A percentile compares a stretch with the other conserved stretches of the same genome.
Evolutionary conservation across 2,113 vertebrate species (phyloP).

Genomic region (Paradoxurus hermaphroditus): DNA sequence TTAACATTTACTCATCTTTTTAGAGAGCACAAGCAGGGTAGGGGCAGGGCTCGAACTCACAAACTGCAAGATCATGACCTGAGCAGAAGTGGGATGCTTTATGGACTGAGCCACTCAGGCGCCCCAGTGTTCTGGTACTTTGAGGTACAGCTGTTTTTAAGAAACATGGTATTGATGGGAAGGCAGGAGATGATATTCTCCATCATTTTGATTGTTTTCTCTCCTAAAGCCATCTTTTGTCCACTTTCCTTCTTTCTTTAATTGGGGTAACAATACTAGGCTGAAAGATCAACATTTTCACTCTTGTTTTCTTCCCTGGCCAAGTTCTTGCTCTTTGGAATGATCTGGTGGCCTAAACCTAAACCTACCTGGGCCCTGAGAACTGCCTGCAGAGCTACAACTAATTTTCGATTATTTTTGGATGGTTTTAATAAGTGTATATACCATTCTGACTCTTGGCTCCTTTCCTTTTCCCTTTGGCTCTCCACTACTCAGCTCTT

Average conservation of each 20-base stretch:
- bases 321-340: slow-evolving; percentile 1
- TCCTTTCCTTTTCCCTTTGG: neutral
- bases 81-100: too few species aligned
- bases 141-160: slow-evolving; percentile 7
- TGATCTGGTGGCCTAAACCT: neutral
- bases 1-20: too few species aligned
- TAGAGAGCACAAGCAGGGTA: too few species aligned
- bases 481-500: neutral
- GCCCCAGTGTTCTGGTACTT: neutral
- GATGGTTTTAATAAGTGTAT: neutral
- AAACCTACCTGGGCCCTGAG: neutral
- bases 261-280: neutral
- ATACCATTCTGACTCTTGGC: neutral
- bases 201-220: slow-evolving; percentile 22
- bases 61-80: too few species aligned
- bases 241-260: neutral
- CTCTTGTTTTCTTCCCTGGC: neutral
- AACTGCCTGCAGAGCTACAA: neutral
- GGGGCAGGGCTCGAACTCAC: too few species aligned
- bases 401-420: neutral
- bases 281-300: neutral
- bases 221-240: slow-evolving; percentile 31
- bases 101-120: too few species aligned
- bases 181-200: slow-evolving; percentile 21
- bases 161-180: neutral